A percentile compares a stretch with the other conserved stretches of the same genome.
Evolutionary conservation across 1,140 invertebrate species (phyloP).

Genomic region (Drosophila cardini): DNA sequence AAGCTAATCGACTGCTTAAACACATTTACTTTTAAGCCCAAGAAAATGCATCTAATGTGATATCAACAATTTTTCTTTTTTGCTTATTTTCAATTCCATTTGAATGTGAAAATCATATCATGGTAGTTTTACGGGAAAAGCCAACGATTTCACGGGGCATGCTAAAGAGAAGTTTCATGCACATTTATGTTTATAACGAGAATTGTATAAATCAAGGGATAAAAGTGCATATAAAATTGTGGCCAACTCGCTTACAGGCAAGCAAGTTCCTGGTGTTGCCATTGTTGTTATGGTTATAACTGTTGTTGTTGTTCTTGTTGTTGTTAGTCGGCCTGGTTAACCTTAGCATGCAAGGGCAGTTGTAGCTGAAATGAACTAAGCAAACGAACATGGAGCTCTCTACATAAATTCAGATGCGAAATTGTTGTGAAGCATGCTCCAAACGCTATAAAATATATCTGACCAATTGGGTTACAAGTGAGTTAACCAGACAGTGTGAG

Average conservation of each 20-base stretch:
- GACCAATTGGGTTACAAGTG: constrained; percentile 7
- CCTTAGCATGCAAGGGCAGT: constrained; percentile 56
- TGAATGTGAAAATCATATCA: not conserved
- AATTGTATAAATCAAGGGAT: constrained; percentile 79
- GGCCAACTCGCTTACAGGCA: constrained; percentile 15
- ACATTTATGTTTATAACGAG: constrained; percentile 70
- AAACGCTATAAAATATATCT: constrained; percentile 80
- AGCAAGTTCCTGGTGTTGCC: not conserved
- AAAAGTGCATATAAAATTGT: constrained; percentile 63
- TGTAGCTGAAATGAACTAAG: constrained; percentile 56
- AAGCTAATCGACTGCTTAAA: too few species aligned
- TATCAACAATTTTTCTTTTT: not conserved
- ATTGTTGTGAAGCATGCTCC: constrained; percentile 66
- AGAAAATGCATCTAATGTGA: too few species aligned
- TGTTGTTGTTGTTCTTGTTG: constrained; percentile 10
- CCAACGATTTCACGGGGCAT: constrained; percentile 12
- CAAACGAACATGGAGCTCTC: constrained; percentile 15
- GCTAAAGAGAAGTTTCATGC: constrained; percentile 57
- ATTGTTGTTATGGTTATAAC: constrained; percentile 1
- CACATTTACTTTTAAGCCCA: too few species aligned
- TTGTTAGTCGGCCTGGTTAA: constrained; percentile 16
- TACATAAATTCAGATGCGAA: constrained; percentile 58
- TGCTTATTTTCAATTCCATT: not conserved
- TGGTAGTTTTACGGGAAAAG: not conserved
- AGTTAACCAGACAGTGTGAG: too few species aligned